Evolutionary conservation across 1,140 invertebrate genomes (phyloP).

Genomic region (Bradysia coprophila): DNA sequence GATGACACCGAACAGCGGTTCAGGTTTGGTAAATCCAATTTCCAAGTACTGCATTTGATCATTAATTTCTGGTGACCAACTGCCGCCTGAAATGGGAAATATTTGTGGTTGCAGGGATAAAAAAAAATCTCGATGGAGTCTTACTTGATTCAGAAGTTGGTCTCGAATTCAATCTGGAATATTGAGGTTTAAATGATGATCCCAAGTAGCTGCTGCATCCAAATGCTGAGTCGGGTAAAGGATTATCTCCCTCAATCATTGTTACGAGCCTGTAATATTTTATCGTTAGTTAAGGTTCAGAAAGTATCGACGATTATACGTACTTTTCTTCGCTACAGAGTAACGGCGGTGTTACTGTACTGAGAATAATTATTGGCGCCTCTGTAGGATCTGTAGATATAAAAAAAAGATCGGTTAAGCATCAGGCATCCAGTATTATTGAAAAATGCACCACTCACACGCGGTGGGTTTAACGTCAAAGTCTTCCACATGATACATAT

Average conservation of each 20-base stretch:
- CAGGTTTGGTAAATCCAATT: slow-evolving; percentile 37
- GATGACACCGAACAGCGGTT: slow-evolving; percentile 51
- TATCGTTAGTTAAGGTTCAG: no score
- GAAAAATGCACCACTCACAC: no score
- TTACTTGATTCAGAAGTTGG: slow-evolving; percentile 7
- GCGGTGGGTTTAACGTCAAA: background rate
- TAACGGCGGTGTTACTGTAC: slow-evolving; percentile 28
- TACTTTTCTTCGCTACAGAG: slow-evolving; percentile 27
- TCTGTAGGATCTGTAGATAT: background rate
- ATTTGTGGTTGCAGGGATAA: background rate
- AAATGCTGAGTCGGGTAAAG: slow-evolving; percentile 33
- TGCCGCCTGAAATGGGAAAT: slow-evolving; percentile 23
- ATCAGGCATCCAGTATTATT: no score
- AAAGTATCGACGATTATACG: no score
- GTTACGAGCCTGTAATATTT: slow-evolving; percentile 33
- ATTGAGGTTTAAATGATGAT: slow-evolving; percentile 26
- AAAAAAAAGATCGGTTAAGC: background rate
- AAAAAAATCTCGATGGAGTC: background rate
- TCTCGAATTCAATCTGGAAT: slow-evolving; percentile 27
- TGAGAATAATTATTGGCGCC: slow-evolving; percentile 20
- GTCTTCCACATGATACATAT: no score
- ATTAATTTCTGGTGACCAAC: slow-evolving; percentile 38
- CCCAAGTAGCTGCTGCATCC: slow-evolving; percentile 33
- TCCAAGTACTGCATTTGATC: slow-evolving; percentile 47
- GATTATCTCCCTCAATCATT: slow-evolving; percentile 29